Percentiles rank a stretch among this genome's conserved stretches.
phyloP scores from a whole-genome alignment of 2,113 vertebrate genomes.

The Spea multiplicata region DNA sequence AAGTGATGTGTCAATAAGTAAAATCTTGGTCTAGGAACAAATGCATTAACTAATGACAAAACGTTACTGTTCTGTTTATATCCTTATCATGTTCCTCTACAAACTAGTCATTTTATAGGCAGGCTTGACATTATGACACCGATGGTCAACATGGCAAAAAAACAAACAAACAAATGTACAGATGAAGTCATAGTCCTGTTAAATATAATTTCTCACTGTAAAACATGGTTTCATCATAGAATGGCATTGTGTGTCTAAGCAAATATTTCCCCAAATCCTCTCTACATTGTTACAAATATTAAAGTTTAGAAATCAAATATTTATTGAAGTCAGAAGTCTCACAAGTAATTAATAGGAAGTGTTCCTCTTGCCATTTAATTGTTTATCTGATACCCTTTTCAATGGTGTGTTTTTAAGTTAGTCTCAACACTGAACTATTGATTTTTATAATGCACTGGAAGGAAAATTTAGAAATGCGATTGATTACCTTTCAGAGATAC shows the following conservation, averaged over 20 bases:
- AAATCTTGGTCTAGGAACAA: no score
- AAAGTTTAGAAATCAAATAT: no score
- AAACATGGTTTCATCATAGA: neutral
- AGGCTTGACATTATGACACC: neutral
- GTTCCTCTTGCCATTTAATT: neutral
- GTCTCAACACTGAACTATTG: conserved; percentile 40
- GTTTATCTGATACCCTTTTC: conserved; percentile 19
- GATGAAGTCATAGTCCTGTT: neutral
- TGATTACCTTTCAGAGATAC: conserved; percentile 42
- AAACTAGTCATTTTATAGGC: neutral
- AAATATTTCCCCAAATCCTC: no score
- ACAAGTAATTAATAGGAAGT: conserved; percentile 2
- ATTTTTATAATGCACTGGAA: conserved; percentile 39
- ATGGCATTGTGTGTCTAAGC: no score
- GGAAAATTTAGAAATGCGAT: conserved; percentile 39
- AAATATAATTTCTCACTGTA: neutral
- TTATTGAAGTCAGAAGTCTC: no score
- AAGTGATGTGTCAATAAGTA: no score
- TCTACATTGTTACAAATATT: no score
- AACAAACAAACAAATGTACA: conserved; percentile 13
- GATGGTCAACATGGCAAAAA: neutral
- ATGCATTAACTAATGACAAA: no score
- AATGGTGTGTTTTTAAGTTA: conserved; percentile 7
- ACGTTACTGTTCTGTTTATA: no score
- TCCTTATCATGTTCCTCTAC: neutral